phyloP scores from a whole-genome alignment of 1,140 invertebrate genomes.

The Cydia splendana region DNA sequence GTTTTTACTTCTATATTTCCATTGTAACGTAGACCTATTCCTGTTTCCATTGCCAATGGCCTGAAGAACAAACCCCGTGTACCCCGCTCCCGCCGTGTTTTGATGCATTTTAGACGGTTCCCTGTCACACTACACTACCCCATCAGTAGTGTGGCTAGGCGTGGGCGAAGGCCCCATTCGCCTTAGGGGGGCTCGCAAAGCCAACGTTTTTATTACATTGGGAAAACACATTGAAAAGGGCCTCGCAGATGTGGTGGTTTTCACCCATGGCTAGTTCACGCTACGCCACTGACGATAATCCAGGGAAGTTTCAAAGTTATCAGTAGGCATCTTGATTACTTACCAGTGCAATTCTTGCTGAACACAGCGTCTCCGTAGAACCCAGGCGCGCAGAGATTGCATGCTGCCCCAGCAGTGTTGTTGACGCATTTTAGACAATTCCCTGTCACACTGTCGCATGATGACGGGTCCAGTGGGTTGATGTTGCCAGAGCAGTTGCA shows the following conservation, averaged over 20 bases:
- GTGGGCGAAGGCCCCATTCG: too few species aligned
- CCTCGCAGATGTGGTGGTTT: too few species aligned
- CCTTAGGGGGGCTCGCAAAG: too few species aligned
- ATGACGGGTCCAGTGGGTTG: slow-evolving; percentile 86
- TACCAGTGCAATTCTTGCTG: slow-evolving; percentile 93
- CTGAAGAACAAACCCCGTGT: too few species aligned
- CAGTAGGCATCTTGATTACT: slow-evolving; percentile 43
- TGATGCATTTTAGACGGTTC: slow-evolving; percentile 92
- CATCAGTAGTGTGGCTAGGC: slow-evolving; percentile 63
- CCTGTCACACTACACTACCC: slow-evolving; percentile 94
- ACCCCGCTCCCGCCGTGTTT: slow-evolving; percentile 88
- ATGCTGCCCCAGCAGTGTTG: slow-evolving; percentile 93
- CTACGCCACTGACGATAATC: too few species aligned
- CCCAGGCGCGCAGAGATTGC: slow-evolving; percentile 93
- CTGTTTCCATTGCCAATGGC: too few species aligned
- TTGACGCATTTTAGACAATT: slow-evolving; percentile 94
- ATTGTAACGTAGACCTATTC: too few species aligned
- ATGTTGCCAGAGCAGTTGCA: slow-evolving; percentile 97
- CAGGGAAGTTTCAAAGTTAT: too few species aligned
- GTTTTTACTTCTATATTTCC: too few species aligned
- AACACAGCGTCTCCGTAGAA: slow-evolving; percentile 95
- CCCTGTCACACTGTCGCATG: slow-evolving; percentile 94
- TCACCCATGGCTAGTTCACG: too few species aligned
- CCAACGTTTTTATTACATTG: too few species aligned
- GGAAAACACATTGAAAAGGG: too few species aligned